A percentile compares a stretch with the other conserved stretches of the same genome.
Conservation (phyloP, 2,797 vertebrate genomes). For the Darevskia mixta region DNA sequence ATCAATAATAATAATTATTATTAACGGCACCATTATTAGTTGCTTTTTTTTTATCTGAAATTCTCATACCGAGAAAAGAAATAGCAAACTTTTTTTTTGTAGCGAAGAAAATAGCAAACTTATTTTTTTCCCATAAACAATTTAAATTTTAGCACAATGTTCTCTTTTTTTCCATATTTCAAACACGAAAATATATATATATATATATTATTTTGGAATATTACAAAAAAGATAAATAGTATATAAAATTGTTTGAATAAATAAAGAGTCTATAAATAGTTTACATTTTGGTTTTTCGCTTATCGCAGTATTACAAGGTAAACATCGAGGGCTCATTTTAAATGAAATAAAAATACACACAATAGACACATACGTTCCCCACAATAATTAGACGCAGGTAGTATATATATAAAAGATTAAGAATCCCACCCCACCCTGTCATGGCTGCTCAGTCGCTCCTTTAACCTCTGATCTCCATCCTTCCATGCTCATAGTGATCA, state of each 20-base stretch:
- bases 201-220: constrained; percentile 51
- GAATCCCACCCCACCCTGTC: no score
- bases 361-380: neutral
- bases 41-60: neutral
- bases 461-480: no score
- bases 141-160: neutral
- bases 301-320: constrained; percentile 31
- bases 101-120: neutral
- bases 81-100: neutral
- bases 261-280: constrained; percentile 51
- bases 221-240: constrained; percentile 55
- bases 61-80: neutral
- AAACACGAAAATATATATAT: constrained; percentile 29
- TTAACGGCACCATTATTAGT: constrained; percentile 4
- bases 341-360: neutral
- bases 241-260: constrained; percentile 54
- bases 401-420: neutral
- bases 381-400: neutral
- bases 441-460: neutral
- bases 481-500: neutral
- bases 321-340: constrained; percentile 11
- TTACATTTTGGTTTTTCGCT: constrained; percentile 19
- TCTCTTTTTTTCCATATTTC: neutral
- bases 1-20: neutral
- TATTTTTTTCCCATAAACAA: neutral